Evolutionary conservation across 2,113 vertebrate genomes (phyloP), one percentile per base, ranked within the genome.

Genomic region (Mionectes macconnelli): DNA sequence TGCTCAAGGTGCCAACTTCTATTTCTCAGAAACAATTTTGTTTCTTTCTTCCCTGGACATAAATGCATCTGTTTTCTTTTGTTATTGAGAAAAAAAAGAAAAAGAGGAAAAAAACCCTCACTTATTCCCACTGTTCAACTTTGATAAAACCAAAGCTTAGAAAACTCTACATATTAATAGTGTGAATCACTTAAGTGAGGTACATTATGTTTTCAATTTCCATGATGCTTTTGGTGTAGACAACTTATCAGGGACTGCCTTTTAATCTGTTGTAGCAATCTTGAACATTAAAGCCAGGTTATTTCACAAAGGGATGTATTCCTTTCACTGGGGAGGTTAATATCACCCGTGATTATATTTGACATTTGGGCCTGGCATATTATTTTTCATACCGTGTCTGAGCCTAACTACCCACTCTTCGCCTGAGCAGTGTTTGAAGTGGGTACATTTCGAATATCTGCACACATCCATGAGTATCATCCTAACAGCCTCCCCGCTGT

Each of bases 191-290:
- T 96, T 90, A 76, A 95, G 90, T 95, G 95, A 66, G 92, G 86
- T 56, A 84, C 84, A 95, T 90, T 92, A 95, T 89, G 94, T 96
- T 97, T 96, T 97, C 94, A 94, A 95, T 97, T 97, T 97, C 95
- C 91, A 84, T 79, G 60, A 88, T 88, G 94, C 92, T 93, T 96
- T 96, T 95, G 96, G 95, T 82, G 90, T 64, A 95, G 94, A 86
- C 85, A 90, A 84, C 75, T 88, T 95, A 88, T 85, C 91, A 85
- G 68, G 90, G 88, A 52, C 94, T 93, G 95, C 70, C 14, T 59
- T 93, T 96, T 87, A 93, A 95, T 91, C 91, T 81, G 33, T 27
- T 89, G 90, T 28, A 93, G 89, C 93, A 93, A 92, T 95, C 91
- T 95, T 89, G 72, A 97, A 42, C 88, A 84, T 96, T 95, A 95